These are phyloP conservation scores for Amphipoea lucens DNA, from an alignment of 2,888 invertebrate genomes.

Conservation along the genomic window DNA sequence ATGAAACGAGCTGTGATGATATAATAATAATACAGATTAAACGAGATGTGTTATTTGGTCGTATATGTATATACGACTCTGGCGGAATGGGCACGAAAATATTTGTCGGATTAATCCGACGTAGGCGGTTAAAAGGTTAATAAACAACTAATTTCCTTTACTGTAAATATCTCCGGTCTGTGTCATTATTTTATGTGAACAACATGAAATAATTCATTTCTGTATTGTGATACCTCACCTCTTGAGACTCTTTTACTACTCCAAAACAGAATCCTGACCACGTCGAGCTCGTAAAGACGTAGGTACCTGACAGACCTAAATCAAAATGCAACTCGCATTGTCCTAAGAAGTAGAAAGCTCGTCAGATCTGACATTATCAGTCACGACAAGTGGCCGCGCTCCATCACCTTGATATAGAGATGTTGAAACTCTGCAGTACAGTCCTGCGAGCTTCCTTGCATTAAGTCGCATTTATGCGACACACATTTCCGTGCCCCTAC, in stretches of 20 bases:
- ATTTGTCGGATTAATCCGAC: too few relatives aligned
- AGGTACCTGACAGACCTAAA: slow-evolving; percentile 58
- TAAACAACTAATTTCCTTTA: not conserved
- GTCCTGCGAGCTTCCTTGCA: slow-evolving; percentile 55
- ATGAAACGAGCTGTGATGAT: too few relatives aligned
- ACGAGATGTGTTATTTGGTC: too few relatives aligned
- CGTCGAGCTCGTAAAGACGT: slow-evolving; percentile 17
- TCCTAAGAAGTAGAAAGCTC: slow-evolving; percentile 12
- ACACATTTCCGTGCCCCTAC: too few relatives aligned
- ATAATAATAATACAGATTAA: too few relatives aligned
- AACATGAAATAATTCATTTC: not conserved
- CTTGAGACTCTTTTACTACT: not conserved
- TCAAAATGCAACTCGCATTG: slow-evolving; percentile 60
- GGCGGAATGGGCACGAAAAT: too few relatives aligned
- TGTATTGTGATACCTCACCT: not conserved
- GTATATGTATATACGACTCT: too few relatives aligned
- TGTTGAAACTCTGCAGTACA: slow-evolving; percentile 62
- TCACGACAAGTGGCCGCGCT: too few relatives aligned
- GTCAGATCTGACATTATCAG: too few relatives aligned
- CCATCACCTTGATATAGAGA: too few relatives aligned
- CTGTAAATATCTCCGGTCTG: not conserved
- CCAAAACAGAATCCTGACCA: not conserved
- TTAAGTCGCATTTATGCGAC: slow-evolving; percentile 36
- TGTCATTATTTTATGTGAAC: not conserved
- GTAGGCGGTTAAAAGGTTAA: too few relatives aligned